These are phyloP conservation scores for Gopherus flavomarginatus DNA, from an alignment of 2,113 vertebrate species.

Conservation along the genomic window DNA sequence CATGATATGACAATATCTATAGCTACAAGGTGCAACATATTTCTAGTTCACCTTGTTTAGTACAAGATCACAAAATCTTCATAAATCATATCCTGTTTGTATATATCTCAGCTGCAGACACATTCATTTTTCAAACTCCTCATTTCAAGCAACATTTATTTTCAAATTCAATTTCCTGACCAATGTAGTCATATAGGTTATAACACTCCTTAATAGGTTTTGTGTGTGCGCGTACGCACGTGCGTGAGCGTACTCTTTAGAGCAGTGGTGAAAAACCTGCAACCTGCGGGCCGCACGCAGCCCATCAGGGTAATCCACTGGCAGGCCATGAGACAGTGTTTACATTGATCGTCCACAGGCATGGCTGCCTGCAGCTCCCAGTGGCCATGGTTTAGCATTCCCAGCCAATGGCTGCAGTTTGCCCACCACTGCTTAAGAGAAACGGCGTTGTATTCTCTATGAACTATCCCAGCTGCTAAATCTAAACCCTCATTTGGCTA, in stretches of 20 bases:
- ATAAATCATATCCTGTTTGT: conserved; percentile 34
- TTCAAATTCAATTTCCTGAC: conserved; percentile 28
- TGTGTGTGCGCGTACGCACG: background rate
- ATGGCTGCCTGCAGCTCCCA: too few species aligned
- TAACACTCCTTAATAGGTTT: background rate
- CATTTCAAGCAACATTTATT: conserved; percentile 47
- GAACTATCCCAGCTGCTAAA: background rate
- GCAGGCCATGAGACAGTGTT: too few species aligned
- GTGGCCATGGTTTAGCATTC: too few species aligned
- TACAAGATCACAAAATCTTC: conserved; percentile 27
- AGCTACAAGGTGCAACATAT: background rate
- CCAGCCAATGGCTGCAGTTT: too few species aligned
- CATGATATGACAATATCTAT: background rate
- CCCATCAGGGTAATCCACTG: too few species aligned
- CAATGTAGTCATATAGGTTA: conserved; percentile 15
- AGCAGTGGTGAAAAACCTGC: too few species aligned
- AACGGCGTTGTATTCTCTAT: background rate
- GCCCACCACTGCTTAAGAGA: too few species aligned
- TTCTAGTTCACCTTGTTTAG: conserved; percentile 10
- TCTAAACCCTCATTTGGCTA: conserved; percentile 39
- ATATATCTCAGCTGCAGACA: conserved; percentile 20
- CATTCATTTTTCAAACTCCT: conserved; percentile 59
- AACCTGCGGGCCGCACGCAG: too few species aligned
- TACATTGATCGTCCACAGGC: too few species aligned
- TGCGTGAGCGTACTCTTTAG: background rate